These are phyloP conservation scores for Amaurobius ferox DNA, from an alignment of 2,888 invertebrate genomes.

Conservation along the genomic window DNA sequence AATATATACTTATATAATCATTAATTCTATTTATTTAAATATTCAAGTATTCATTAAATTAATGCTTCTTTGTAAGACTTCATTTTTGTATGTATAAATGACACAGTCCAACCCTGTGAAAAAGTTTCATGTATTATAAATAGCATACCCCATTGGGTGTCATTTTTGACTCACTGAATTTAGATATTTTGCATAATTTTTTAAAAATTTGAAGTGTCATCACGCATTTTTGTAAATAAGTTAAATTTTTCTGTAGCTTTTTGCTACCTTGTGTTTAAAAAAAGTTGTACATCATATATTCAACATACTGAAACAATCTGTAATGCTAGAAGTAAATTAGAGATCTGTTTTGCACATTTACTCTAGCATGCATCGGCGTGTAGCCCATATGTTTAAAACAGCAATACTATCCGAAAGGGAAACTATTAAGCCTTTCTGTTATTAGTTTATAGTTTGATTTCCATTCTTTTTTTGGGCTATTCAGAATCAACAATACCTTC, in stretches of 20 bases:
- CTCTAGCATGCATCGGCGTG: slow-evolving; percentile 48
- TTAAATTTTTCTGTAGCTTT: slow-evolving; percentile 41
- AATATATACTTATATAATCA: neutral
- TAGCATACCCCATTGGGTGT: slow-evolving; percentile 10
- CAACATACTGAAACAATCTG: slow-evolving; percentile 29
- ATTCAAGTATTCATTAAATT: neutral
- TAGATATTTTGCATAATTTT: slow-evolving; percentile 57
- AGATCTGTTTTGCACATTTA: slow-evolving; percentile 46
- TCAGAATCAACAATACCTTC: slow-evolving; percentile 22
- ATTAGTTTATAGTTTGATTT: slow-evolving; percentile 24
- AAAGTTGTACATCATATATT: slow-evolving; percentile 29
- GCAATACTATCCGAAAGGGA: slow-evolving; percentile 40
- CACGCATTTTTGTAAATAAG: slow-evolving; percentile 63
- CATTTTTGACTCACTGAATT: slow-evolving; percentile 54
- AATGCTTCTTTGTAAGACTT: neutral
- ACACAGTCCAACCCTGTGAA: slow-evolving; percentile 17
- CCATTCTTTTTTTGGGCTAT: neutral
- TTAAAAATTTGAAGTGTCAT: slow-evolving; percentile 36
- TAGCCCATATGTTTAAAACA: slow-evolving; percentile 36
- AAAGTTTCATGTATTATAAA: slow-evolving; percentile 32
- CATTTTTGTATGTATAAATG: slow-evolving; percentile 27
- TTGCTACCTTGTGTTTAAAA: slow-evolving; percentile 53
- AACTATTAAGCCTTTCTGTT: slow-evolving; percentile 27
- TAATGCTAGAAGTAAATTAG: slow-evolving; percentile 39
- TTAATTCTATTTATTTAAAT: neutral